phyloP scores from a whole-genome alignment of 2,888 invertebrate genomes.

The Lumbricus terrestris region DNA sequence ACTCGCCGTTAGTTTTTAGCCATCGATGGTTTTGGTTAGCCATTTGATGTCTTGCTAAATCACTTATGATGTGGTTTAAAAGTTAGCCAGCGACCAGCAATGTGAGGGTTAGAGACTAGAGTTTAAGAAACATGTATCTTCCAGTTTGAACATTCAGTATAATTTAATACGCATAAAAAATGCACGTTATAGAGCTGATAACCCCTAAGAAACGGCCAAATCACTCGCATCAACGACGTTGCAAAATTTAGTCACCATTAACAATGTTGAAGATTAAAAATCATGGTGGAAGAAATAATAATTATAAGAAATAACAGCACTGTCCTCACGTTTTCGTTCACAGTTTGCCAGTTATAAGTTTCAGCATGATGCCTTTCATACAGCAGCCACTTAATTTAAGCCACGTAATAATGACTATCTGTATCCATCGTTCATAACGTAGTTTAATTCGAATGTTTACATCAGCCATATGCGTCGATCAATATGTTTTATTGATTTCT shows the following conservation, averaged over 20 bases:
- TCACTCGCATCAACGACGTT: no score
- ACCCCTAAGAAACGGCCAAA: no score
- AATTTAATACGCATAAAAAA: no score
- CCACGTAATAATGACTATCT: not conserved
- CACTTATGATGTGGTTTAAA: not conserved
- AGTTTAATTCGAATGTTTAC: not conserved
- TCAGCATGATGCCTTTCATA: not conserved
- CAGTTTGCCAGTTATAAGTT: not conserved
- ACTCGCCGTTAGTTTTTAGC: not conserved
- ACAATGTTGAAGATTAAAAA: no score
- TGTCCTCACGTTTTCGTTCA: no score
- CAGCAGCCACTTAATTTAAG: not conserved
- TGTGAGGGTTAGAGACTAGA: no score
- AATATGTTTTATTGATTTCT: not conserved
- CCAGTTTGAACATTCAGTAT: no score
- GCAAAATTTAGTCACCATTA: no score
- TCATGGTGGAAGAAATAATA: no score
- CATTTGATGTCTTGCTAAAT: not conserved
- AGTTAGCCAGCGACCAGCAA: not conserved
- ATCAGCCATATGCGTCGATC: not conserved
- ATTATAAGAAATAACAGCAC: no score
- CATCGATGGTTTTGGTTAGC: not conserved
- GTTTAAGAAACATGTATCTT: no score
- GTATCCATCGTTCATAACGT: not conserved
- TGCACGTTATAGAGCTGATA: no score